phyloP scores from a whole-genome alignment of 2,113 vertebrate species.

The Xiphorhynchus elegans region DNA sequence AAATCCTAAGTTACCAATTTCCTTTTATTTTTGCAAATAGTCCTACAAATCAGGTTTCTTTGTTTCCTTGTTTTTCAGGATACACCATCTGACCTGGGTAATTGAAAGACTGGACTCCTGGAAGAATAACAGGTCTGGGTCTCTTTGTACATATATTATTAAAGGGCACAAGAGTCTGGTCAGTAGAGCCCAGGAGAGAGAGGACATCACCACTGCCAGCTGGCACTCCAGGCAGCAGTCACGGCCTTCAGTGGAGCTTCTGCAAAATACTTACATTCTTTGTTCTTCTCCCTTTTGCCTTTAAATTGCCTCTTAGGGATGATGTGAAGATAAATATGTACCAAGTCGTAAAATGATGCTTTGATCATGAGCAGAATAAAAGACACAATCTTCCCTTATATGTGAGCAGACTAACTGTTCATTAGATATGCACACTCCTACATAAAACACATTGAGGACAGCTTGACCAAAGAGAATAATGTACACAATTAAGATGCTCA shows the following conservation, averaged over 20 bases:
- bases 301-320: not conserved
- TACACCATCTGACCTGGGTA: not conserved
- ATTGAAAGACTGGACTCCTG: not conserved
- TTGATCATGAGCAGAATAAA: not conserved
- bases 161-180: fast-evolving
- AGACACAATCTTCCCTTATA: not conserved
- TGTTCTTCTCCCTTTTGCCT: constrained; percentile 9
- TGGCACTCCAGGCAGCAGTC: not conserved
- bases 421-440: not conserved
- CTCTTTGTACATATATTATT: not conserved
- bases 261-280: not conserved
- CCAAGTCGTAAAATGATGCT: not conserved
- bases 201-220: not conserved
- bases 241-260: not conserved
- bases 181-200: not conserved
- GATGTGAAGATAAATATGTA: not conserved
- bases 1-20: not conserved
- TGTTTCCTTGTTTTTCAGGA: not conserved
- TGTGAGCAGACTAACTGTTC: not conserved
- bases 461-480: not conserved
- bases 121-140: not conserved
- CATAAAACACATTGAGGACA: not conserved
- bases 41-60: not conserved
- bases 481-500: not conserved
- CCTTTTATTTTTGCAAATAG: not conserved